These are phyloP conservation scores for Mycetomoellerius zeteki DNA, from an alignment of 1,140 invertebrate genomes.

Conservation along the genomic window DNA sequence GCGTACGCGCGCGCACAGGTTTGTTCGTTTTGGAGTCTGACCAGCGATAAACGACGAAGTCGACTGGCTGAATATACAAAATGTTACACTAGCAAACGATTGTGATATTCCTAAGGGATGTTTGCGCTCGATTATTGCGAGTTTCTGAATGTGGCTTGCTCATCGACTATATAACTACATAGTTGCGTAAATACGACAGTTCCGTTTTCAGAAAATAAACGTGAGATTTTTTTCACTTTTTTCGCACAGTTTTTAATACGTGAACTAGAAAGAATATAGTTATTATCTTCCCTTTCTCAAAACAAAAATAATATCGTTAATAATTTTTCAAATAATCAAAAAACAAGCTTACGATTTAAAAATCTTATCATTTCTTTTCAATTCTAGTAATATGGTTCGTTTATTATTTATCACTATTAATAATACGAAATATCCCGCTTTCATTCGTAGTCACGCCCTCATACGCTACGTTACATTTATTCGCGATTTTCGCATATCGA, in stretches of 20 bases:
- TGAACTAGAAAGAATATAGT: not conserved
- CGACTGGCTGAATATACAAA: conserved; percentile 42
- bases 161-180: conserved; percentile 12
- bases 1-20: not conserved
- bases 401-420: not conserved
- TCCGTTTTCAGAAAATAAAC: conserved; percentile 7
- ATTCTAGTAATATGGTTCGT: not conserved
- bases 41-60: conserved; percentile 69
- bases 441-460: not conserved
- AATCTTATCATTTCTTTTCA: not conserved
- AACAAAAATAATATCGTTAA: too few relatives aligned
- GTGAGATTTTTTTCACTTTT: not conserved
- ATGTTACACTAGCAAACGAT: conserved; percentile 35
- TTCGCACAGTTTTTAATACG: not conserved
- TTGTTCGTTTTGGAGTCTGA: conserved; percentile 47
- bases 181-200: not conserved
- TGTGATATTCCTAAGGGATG: conserved; percentile 61
- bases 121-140: conserved; percentile 53
- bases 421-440: not conserved
- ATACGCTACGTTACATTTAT: not conserved
- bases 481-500: not conserved
- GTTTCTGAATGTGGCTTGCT: not conserved
- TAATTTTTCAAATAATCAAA: not conserved
- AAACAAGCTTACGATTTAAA: not conserved
- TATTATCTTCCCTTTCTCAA: not conserved